Evolutionary conservation across 53 echinoderm and acorn worm species (phyloP).

Genomic region (Holothuria leucospilota): DNA sequence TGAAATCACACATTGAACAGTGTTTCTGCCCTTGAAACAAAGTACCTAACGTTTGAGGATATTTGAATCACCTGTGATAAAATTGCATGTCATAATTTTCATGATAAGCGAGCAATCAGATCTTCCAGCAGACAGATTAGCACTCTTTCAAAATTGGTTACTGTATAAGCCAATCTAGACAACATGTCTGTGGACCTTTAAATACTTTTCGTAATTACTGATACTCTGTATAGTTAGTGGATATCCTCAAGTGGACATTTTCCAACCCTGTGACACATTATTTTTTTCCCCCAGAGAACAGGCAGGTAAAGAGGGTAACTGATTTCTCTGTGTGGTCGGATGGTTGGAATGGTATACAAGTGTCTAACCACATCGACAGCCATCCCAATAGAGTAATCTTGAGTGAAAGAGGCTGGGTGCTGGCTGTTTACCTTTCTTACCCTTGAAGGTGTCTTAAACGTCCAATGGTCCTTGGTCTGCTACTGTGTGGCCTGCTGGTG

Average conservation of each 20-base stretch:
- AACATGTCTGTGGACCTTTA: not conserved
- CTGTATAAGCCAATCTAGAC: not conserved
- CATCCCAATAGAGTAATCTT: slow-evolving; percentile 18
- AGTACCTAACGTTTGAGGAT: no score
- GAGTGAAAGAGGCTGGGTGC: slow-evolving; percentile 42
- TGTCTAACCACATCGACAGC: slow-evolving; percentile 11
- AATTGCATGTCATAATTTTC: no score
- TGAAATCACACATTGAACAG: no score
- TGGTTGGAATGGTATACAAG: slow-evolving; percentile 37
- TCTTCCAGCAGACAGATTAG: no score
- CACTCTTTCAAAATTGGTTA: no score
- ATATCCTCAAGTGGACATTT: slow-evolving; percentile 1
- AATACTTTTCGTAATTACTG: no score
- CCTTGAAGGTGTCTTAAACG: slow-evolving; percentile 28
- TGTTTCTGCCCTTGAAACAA: no score
- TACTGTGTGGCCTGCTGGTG: slow-evolving; percentile 34
- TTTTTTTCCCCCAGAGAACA: slow-evolving; percentile 47
- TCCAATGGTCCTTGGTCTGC: slow-evolving; percentile 14
- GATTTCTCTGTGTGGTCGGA: slow-evolving; percentile 37
- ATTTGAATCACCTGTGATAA: no score
- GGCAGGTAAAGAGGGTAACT: slow-evolving; percentile 47
- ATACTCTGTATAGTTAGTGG: no score
- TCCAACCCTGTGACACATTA: slow-evolving; percentile 28
- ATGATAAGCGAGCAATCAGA: no score
- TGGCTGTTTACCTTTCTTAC: slow-evolving; percentile 32